Evolutionary conservation across 1,140 invertebrate species (phyloP).

Genomic region (Drosophila funebris): DNA sequence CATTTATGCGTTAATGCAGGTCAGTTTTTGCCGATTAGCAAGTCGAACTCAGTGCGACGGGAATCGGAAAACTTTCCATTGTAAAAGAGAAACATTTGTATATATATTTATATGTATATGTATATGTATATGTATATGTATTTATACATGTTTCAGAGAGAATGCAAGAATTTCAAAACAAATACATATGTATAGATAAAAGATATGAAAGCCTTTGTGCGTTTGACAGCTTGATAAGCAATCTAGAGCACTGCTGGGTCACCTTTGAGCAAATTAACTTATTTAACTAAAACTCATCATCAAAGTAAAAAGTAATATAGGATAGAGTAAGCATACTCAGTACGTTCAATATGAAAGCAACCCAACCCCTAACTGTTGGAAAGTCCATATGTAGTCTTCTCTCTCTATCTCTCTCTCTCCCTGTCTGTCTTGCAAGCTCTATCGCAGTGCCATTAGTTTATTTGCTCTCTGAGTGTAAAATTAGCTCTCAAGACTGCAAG

Average conservation of each 20-base stretch:
- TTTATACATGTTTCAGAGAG: background rate
- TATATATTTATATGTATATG: background rate
- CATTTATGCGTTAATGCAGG: slow-evolving; percentile 56
- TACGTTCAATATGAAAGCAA: background rate
- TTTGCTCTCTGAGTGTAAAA: background rate
- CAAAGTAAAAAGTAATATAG: background rate
- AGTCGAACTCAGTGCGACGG: slow-evolving; percentile 24
- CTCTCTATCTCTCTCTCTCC: slow-evolving; percentile 10
- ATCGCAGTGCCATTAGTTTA: slow-evolving; percentile 16
- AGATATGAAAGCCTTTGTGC: slow-evolving; percentile 2
- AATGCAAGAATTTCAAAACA: slow-evolving; percentile 26
- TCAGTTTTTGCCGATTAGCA: slow-evolving; percentile 46
- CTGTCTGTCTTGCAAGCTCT: slow-evolving; percentile 8
- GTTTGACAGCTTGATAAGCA: slow-evolving; percentile 13
- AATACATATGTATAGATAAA: slow-evolving; percentile 19
- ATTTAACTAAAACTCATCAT: background rate
- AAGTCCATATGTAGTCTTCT: background rate
- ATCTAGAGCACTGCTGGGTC: slow-evolving; percentile 16
- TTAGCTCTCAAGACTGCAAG: slow-evolving; percentile 19
- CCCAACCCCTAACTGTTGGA: slow-evolving; percentile 22
- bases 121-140: background rate
- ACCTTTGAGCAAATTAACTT: slow-evolving; percentile 22
- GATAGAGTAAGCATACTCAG: background rate
- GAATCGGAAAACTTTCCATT: slow-evolving; percentile 42
- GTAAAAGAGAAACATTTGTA: background rate